Percentiles rank a stretch among this genome's conserved stretches.
Conservation (phyloP, 2,113 vertebrate genomes). For the Nibea coibor region DNA sequence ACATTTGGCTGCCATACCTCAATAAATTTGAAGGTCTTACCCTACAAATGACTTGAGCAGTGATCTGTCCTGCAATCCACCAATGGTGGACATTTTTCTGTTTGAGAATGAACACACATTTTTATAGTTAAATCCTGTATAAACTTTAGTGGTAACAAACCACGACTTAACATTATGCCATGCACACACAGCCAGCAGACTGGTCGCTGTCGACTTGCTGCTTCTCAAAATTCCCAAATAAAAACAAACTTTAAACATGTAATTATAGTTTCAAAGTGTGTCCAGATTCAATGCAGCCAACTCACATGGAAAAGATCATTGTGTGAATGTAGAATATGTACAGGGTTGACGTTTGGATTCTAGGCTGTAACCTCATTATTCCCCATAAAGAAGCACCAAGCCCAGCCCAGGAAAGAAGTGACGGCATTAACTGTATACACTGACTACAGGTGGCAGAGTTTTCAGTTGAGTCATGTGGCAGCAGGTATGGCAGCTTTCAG, state of each 20-base stretch:
- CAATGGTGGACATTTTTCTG: neutral
- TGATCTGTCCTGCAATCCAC: neutral
- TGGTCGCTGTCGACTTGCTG: neutral
- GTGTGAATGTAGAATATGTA: neutral
- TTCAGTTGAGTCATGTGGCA: neutral
- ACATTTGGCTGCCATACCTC: no score
- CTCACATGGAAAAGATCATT: neutral
- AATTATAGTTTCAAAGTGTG: slow-evolving; percentile 2
- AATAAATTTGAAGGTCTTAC: no score
- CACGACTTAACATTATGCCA: neutral
- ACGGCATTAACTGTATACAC: neutral
- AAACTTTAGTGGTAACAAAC: neutral
- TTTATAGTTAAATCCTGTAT: neutral
- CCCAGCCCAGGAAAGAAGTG: neutral
- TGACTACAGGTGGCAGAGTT: neutral
- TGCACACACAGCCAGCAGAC: neutral
- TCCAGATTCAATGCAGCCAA: neutral
- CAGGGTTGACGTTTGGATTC: neutral
- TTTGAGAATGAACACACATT: neutral
- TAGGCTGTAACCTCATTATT: neutral
- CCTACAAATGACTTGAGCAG: no score
- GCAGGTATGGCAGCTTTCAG: no score
- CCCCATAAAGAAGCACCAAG: neutral
- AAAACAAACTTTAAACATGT: slow-evolving; percentile 7
- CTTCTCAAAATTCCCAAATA: slow-evolving; percentile 8